These are phyloP conservation scores for Nothobranchius furzeri DNA, from an alignment of 2,113 vertebrate species.

Conservation along the genomic window DNA sequence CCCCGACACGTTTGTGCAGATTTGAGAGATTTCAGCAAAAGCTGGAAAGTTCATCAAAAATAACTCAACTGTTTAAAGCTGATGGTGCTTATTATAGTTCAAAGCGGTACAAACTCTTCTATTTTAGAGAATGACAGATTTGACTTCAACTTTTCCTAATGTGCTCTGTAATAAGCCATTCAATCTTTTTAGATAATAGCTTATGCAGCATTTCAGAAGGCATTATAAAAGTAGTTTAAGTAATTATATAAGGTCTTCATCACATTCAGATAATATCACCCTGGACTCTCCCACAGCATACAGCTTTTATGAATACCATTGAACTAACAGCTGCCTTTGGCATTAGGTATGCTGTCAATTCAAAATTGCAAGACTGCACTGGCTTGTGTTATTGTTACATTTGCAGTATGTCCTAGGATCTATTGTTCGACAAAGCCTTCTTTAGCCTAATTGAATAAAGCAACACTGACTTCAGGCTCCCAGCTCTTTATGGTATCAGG, in stretches of 20 bases:
- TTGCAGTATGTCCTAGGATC: conserved; percentile 20
- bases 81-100: too few species aligned
- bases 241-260: conserved; percentile 39
- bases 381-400: conserved; percentile 18
- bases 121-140: too few species aligned
- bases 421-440: conserved; percentile 31
- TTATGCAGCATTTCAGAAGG: conserved; percentile 31
- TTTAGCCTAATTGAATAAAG: conserved; percentile 38
- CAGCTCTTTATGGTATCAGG: conserved; percentile 49
- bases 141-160: conserved; percentile 1
- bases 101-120: too few species aligned
- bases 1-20: too few species aligned
- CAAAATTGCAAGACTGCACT: conserved; percentile 1
- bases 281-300: conserved; percentile 13
- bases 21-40: too few species aligned
- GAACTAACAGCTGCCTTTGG: conserved; percentile 33
- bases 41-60: too few species aligned
- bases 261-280: conserved; percentile 30
- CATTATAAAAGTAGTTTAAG: conserved; percentile 33
- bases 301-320: conserved; percentile 41
- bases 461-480: conserved; percentile 6
- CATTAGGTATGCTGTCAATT: conserved; percentile 7
- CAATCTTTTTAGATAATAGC: conserved; percentile 17
- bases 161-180: conserved; percentile 27
- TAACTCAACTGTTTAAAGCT: too few species aligned